Evolutionary conservation across 2,113 vertebrate species (phyloP), one percentile per base, ranked within the genome.

Genomic region (Glaucomys volans): DNA sequence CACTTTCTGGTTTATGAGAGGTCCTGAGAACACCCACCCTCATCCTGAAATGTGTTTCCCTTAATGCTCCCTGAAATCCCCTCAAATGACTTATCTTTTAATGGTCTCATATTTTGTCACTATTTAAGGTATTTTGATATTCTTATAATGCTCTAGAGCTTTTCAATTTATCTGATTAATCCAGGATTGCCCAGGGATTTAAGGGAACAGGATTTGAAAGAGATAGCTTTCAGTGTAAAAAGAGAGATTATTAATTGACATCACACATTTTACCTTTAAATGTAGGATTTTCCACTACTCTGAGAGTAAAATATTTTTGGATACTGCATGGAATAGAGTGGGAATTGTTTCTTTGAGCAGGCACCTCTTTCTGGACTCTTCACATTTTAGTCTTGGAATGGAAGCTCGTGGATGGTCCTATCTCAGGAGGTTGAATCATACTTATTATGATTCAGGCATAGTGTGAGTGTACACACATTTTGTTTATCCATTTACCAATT

Each of bases 121-220:
- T 42, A 62, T 72, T 88, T 80, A 87, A 93, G 57, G 16, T 47
- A 69, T 47, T 93, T 54, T 30, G 59, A 40, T 64, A 91, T 40
- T 62, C 40, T 84, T 50, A 32, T 54, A 85, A 88, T 69, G 26
- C 12, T 67, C 26, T 88, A 50, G 26, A 64, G 3, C 32, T 88
- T 92, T 96, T 88, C 57, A 57, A 42, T 62, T 79, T 87, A 66
- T 88, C 54, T 93, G n/a, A 62, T 44, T 91, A 91, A 88, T 72
- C 30, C n/a, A 80, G 50, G 66, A 94, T 80, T 80, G 10, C 50
- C 20, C 20, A 62, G 42, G 72, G 52, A 91, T 81, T 75, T 88
- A 71, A 89, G 42, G 42, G 72, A 86, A 85, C 30, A 92, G 26
- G 20, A 75, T 94, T 95, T 79, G 44, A 87, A 90, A 79, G 47